Evolutionary conservation across 2,113 vertebrate genomes (phyloP).

Genomic region (Ameiurus melas): DNA sequence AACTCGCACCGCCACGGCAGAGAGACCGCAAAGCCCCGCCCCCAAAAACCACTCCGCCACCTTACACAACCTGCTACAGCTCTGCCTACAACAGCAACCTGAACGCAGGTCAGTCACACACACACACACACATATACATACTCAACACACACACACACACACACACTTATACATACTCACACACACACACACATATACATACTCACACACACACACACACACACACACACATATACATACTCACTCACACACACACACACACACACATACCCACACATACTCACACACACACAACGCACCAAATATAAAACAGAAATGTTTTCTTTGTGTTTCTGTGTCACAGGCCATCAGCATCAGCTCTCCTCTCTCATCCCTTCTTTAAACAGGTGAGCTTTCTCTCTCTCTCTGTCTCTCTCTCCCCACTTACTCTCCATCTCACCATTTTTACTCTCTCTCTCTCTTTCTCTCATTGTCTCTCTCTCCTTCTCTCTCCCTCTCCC

Average conservation of each 20-base stretch:
- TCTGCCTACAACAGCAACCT: slow-evolving; percentile 92
- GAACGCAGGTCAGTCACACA: slow-evolving; percentile 70
- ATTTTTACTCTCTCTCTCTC: neutral
- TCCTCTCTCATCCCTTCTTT: slow-evolving; percentile 92
- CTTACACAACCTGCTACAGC: slow-evolving; percentile 88
- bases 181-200: neutral
- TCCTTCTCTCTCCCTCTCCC: no score
- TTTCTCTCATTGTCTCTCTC: neutral
- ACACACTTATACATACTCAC: neutral
- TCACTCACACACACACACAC: no score
- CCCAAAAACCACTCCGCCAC: slow-evolving; percentile 91
- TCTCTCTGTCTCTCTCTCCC: neutral
- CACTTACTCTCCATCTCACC: no score
- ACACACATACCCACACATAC: no score
- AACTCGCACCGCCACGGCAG: slow-evolving; percentile 80
- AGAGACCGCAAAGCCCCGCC: slow-evolving; percentile 82
- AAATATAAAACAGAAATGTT: neutral
- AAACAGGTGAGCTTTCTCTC: slow-evolving; percentile 79
- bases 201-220: slow-evolving; percentile 13
- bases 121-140: neutral
- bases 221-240: neutral
- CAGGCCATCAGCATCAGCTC: slow-evolving; percentile 88
- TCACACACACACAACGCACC: neutral
- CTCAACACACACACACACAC: slow-evolving; percentile 9
- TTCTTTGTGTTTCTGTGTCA: slow-evolving; percentile 45